Evolutionary conservation across 2,888 invertebrate genomes (phyloP).

Genomic region (Tenthredo mesomela): DNA sequence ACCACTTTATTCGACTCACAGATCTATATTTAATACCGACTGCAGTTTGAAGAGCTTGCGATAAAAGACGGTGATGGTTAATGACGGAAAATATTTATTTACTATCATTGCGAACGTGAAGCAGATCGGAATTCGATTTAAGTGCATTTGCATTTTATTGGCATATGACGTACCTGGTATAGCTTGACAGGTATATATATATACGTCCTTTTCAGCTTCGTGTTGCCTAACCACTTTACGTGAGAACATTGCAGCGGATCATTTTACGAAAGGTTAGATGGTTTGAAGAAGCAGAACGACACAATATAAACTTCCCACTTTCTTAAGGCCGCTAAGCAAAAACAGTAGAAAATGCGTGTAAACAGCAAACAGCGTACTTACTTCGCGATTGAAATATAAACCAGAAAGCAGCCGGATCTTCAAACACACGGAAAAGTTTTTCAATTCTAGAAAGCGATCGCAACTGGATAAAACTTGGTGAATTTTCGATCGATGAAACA

Average conservation of each 20-base stretch:
- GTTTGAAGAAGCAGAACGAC: not conserved
- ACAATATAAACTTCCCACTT: not conserved
- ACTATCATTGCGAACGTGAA: not conserved
- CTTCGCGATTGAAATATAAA: not conserved
- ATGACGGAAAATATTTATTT: slow-evolving; percentile 18
- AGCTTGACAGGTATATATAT: not conserved
- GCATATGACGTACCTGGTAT: not conserved
- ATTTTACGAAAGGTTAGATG: slow-evolving; percentile 17
- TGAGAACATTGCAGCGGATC: slow-evolving; percentile 6
- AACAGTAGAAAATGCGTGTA: not conserved
- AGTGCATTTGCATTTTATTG: slow-evolving; percentile 34
- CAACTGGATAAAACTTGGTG: not conserved
- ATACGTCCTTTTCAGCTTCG: not conserved
- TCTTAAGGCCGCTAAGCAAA: not conserved
- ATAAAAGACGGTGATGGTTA: not conserved
- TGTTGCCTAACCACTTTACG: slow-evolving; percentile 22
- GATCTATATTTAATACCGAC: not conserved
- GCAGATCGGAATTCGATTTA: slow-evolving; percentile 16
- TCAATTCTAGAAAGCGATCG: slow-evolving; percentile 38
- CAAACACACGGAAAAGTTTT: not conserved
- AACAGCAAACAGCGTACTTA: not conserved
- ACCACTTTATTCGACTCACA: not conserved
- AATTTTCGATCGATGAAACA: slow-evolving; percentile 14
- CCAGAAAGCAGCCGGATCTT: slow-evolving; percentile 15
- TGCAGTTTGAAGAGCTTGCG: not conserved